Base-by-base conservation (phyloP, 2,113 vertebrate species). In the Furnarius figulus region DNA sequence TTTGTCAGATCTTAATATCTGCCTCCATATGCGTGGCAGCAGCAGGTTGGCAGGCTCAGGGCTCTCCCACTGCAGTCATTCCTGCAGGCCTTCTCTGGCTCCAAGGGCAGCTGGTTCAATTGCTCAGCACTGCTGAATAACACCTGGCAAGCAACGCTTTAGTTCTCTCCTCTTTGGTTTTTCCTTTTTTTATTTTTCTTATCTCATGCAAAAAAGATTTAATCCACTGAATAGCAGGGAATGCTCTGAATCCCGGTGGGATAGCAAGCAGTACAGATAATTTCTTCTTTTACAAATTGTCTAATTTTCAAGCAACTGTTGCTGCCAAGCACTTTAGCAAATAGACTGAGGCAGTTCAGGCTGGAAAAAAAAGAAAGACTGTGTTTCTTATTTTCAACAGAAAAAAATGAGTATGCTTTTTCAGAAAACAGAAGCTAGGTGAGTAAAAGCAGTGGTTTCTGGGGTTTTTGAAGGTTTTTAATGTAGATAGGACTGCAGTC, bases 241-340 rank as follows among this genome's bases (percentile, higher is more conserved):
- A 71, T 37, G 23, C 25, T 83, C 70, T 40, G 59, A 70, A 59
- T 91, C 66, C 59, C 59, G 21, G 15, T 9, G 31, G 50, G 39
- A 58, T 13, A 49, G 37, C 22, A 72, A 92, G 37, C 47, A 81
- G 42, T 70, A 40, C 22, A 33, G 61, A 49, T 93, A 46, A 76
- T 71, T 91, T 70, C 31, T 72, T 85, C 80, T 81, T 73, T 47
- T 76, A 83, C 42, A 82, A 83, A 77, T 90, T 23, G 33, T 40
- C 72, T 87, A 27, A 88, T 91, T 85, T 95, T 92, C 56, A 25
- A 93, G 61, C 27, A 65, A 93, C 47, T n/a, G 19, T 65, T 88
- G 31, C 82, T 93, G 82, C 83, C 66, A 85, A 94, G 55, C 6
- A 5, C 19, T 89, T 91, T 11, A 6, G 59, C 37, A 75, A 91